These are phyloP conservation scores for Porites rus DNA, from an alignment of 92 coral and sea anemone genomes.

Conservation along the genomic window DNA sequence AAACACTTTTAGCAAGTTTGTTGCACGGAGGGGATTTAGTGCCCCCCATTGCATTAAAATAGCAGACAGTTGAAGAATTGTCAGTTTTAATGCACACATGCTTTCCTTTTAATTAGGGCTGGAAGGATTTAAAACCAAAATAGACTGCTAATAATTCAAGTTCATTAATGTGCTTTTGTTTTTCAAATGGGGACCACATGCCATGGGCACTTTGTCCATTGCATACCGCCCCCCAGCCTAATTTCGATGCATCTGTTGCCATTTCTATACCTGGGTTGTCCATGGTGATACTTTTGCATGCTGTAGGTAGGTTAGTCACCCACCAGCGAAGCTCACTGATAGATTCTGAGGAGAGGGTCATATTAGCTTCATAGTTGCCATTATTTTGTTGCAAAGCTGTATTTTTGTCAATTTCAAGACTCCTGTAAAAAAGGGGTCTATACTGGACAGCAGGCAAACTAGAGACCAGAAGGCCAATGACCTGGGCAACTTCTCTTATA, in stretches of 20 bases:
- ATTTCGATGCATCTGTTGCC: constrained; percentile 59
- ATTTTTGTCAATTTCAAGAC: constrained; percentile 50
- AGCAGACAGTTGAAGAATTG: constrained; percentile 55
- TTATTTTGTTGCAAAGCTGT: constrained; percentile 25
- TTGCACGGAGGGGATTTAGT: constrained; percentile 45
- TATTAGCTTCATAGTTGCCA: constrained; percentile 55
- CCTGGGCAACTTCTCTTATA: constrained; percentile 58
- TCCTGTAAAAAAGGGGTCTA: constrained; percentile 57
- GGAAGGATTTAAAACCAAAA: not conserved
- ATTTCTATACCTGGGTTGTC: constrained; percentile 23
- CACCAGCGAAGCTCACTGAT: constrained; percentile 49
- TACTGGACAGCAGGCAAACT: constrained; percentile 67
- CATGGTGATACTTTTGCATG: constrained; percentile 36
- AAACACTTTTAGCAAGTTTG: constrained; percentile 15
- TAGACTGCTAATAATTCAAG: constrained; percentile 1
- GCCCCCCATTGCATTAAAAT: constrained; percentile 56
- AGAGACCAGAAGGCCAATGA: constrained; percentile 54
- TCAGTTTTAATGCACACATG: constrained; percentile 37
- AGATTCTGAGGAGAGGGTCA: constrained; percentile 37
- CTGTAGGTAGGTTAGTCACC: constrained; percentile 31
- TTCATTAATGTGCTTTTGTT: constrained; percentile 5
- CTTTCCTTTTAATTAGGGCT: not conserved
- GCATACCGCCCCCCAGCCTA: constrained; percentile 65
- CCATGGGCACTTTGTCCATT: constrained; percentile 38
- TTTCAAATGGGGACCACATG: constrained; percentile 42